These are phyloP conservation scores for Pitangus sulphuratus DNA, from an alignment of 2,797 vertebrate species.

Conservation along the genomic window DNA sequence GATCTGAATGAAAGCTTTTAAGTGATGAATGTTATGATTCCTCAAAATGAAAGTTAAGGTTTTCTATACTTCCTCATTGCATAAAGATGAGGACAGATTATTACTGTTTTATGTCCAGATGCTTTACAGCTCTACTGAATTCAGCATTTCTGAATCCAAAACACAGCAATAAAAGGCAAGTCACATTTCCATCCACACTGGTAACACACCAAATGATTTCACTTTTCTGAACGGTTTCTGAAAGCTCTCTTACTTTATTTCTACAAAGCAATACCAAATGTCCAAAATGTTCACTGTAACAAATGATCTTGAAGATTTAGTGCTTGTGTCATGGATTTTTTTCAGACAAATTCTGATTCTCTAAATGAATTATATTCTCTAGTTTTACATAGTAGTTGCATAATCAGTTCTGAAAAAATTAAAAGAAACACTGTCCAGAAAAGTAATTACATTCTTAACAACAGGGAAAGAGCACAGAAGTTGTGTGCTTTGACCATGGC, in stretches of 20 bases:
- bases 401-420: neutral
- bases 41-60: neutral
- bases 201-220: neutral
- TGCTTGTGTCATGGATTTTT: neutral
- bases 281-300: neutral
- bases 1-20: neutral
- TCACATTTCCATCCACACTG: neutral
- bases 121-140: neutral
- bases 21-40: neutral
- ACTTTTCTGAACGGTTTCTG: neutral
- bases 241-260: neutral
- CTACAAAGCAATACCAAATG: neutral
- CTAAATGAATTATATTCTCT: neutral
- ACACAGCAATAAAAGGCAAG: neutral
- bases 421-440: neutral
- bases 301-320: neutral
- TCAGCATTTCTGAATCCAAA: neutral
- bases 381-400: neutral
- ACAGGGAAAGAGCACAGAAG: neutral
- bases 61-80: neutral
- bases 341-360: neutral
- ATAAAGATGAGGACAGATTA: neutral
- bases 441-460: neutral
- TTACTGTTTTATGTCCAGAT: neutral
- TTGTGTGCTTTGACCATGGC: neutral